A percentile compares a stretch with the other conserved stretches of the same genome.
These are phyloP conservation scores for Diaperis boleti DNA, from an alignment of 2,888 invertebrate species.

Conservation along the genomic window DNA sequence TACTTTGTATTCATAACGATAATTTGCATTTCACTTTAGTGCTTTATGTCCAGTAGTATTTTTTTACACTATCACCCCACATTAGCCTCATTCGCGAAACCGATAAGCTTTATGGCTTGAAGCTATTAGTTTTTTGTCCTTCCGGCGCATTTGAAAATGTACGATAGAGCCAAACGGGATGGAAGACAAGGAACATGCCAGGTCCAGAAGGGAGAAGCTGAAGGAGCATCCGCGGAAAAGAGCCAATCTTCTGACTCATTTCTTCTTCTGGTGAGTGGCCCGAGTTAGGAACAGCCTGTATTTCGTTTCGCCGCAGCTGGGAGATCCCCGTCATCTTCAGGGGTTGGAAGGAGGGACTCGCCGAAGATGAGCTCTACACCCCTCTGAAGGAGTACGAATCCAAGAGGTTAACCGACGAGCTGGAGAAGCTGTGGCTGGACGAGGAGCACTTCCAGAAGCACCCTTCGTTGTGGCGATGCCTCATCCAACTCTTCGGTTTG, in stretches of 20 bases:
- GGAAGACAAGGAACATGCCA: slow-evolving; percentile 12
- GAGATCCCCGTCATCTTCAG: slow-evolving; percentile 13
- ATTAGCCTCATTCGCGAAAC: no score
- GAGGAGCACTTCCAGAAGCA: background rate
- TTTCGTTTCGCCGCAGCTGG: background rate
- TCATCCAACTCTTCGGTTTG: slow-evolving; percentile 6
- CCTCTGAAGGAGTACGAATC: slow-evolving; percentile 14
- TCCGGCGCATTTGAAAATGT: no score
- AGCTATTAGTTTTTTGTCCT: no score
- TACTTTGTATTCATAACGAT: no score
- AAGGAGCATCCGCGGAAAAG: background rate
- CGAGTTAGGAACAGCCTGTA: background rate
- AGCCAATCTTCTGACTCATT: slow-evolving; percentile 3
- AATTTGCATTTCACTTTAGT: no score
- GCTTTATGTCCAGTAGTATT: no score
- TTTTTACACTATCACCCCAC: no score
- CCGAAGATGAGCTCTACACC: slow-evolving; percentile 15
- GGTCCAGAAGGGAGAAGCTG: background rate
- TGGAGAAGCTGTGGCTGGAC: slow-evolving; percentile 5
- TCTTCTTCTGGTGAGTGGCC: slow-evolving; percentile 16
- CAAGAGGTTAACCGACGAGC: background rate
- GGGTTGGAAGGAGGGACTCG: slow-evolving; percentile 15
- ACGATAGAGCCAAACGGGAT: no score
- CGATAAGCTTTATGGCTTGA: no score
- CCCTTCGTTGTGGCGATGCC: background rate